Base-by-base conservation (phyloP, 2,113 vertebrate genomes). In the Protomyctophum bolini region DNA sequence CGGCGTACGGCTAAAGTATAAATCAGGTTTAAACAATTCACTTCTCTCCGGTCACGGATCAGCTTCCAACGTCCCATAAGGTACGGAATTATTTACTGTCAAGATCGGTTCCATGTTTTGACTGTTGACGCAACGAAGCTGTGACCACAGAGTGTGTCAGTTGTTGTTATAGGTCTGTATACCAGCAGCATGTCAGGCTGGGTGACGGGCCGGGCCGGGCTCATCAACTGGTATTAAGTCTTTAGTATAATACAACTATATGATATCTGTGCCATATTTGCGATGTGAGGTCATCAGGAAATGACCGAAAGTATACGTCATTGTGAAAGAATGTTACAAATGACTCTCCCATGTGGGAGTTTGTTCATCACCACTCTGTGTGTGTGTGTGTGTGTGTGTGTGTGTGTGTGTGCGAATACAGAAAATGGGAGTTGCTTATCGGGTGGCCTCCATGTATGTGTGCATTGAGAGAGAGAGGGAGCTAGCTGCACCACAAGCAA, bases 131-230 rank as follows among this genome's bases (percentile, higher is more conserved):
- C 63, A 54, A 73, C 60, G 77, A 68, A 77, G 77, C 82, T 63
- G 79, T 61, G 45, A 80, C 83, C 84, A 83, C 88, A 86, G 81
- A 80, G 74, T 65, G 72, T 63, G 73, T 83, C 82, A 73, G 70
- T 74, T 78, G 70, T 51, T 10, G 60, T 83, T n/a, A n/a, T n/a
- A n/a, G n/a, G n/a, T n/a, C n/a, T n/a, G n/a, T n/a, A 73, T 66
- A 68, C 58, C 55, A 41, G 6, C n/a, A n/a, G 21, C 69, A 82
- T 77, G 82, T 80, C 65, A 63, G 41, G 67, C 66, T 55, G 11
- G 11, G 78, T 73, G 85, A 80, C 81, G 83, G 81, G 64, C n/a
- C n/a, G n/a, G n/a, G n/a, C n/a, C n/a, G n/a, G n/a, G n/a, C n/a
- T 82, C 5, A 8, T 58, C 79, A 86, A 82, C 67, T 68, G 70